Percentiles rank a stretch among this genome's conserved stretches.
These are phyloP conservation scores for Pangasius mekongensis DNA, from an alignment of 2,797 vertebrate species.

Conservation along the genomic window DNA sequence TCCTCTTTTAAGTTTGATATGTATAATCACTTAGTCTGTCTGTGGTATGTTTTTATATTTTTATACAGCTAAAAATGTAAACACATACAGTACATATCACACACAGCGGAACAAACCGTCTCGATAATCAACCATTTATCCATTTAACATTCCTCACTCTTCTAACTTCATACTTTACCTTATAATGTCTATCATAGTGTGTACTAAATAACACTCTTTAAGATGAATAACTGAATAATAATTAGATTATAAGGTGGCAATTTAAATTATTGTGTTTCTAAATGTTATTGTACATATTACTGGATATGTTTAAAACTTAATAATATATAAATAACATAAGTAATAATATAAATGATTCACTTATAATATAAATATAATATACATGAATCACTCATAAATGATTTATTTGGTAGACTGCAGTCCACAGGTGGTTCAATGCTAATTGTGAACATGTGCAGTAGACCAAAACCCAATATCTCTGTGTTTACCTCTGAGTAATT, in stretches of 20 bases:
- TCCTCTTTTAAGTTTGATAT: constrained; percentile 64
- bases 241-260: not conserved
- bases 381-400: not conserved
- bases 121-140: not conserved
- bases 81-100: not conserved
- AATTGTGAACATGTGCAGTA: not conserved
- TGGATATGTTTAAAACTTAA: not conserved
- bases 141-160: not conserved
- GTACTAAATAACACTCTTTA: not conserved
- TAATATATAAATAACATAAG: no score
- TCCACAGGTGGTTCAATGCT: not conserved
- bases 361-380: not conserved
- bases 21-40: constrained; percentile 67
- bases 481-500: constrained; percentile 7
- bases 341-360: not conserved
- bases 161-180: not conserved
- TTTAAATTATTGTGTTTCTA: not conserved
- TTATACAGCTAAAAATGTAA: not conserved
- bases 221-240: not conserved
- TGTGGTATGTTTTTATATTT: constrained; percentile 3
- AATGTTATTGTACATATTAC: not conserved
- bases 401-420: not conserved
- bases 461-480: not conserved
- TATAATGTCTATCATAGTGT: not conserved
- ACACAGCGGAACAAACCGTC: not conserved